Conservation (phyloP, 2,113 vertebrate genomes). For the Bujurquina vittata region DNA sequence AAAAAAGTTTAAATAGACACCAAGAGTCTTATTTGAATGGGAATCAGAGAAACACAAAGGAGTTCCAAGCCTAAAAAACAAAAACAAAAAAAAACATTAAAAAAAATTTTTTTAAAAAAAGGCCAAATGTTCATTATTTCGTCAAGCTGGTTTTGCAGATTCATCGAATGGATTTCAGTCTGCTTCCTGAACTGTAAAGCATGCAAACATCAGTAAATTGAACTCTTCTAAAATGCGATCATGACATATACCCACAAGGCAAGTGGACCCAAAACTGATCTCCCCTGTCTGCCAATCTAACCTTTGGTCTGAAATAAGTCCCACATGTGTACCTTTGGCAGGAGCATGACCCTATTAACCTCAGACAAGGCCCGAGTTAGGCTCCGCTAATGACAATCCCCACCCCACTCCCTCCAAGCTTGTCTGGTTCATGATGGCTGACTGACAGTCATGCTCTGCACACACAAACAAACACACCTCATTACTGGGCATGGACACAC, state of each 20-base stretch:
- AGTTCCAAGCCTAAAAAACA: neutral
- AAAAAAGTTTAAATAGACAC: neutral
- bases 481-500: conserved; percentile 47
- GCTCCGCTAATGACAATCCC: conserved; percentile 58
- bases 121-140: conserved; percentile 9
- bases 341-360: conserved; percentile 82
- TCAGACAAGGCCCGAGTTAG: conserved; percentile 68
- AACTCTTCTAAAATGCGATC: conserved; percentile 61
- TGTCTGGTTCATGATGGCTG: conserved; percentile 50
- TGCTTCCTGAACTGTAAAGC: conserved; percentile 36
- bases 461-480: conserved; percentile 69
- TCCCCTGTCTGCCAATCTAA: conserved; percentile 47
- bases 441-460: conserved; percentile 62
- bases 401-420: conserved; percentile 16
- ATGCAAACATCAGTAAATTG: conserved; percentile 28
- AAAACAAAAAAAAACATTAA: neutral
- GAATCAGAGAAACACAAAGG: neutral
- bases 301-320: conserved; percentile 78
- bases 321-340: conserved; percentile 83
- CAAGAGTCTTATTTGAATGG: neutral
- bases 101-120: neutral
- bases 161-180: conserved; percentile 41
- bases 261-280: conserved; percentile 33
- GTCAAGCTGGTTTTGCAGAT: conserved; percentile 1
- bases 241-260: conserved; percentile 63